Percentiles rank a stretch among this genome's conserved stretches.
phyloP scores from a whole-genome alignment of 2,888 invertebrate species.

The Yponomeuta cagnagella region DNA sequence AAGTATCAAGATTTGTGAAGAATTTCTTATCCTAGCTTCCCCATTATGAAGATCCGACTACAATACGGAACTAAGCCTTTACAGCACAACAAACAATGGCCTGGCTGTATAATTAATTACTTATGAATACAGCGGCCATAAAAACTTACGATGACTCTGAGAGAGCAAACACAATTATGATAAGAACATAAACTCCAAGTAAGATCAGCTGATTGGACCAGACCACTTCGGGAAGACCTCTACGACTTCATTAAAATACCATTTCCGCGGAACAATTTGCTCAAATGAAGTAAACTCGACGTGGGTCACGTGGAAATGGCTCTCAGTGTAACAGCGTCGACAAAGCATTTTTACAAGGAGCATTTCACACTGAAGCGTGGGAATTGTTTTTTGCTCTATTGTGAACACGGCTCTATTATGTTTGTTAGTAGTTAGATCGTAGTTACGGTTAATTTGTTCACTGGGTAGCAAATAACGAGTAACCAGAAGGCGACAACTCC shows the following conservation, averaged over 20 bases:
- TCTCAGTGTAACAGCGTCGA: slow-evolving; percentile 3
- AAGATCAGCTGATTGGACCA: background rate
- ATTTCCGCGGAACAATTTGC: background rate
- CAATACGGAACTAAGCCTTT: background rate
- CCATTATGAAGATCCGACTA: background rate
- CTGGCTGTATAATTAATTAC: background rate
- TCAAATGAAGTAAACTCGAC: background rate
- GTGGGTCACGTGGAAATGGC: slow-evolving; percentile 2
- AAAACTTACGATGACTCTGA: background rate
- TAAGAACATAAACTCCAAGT: background rate
- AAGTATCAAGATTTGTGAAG: background rate
- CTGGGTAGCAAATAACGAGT: background rate
- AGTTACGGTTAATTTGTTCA: slow-evolving; percentile 9
- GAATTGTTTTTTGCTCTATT: slow-evolving; percentile 10
- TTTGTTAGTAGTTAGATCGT: background rate
- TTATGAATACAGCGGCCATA: slow-evolving; percentile 1
- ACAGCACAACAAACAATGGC: background rate
- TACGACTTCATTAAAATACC: background rate
- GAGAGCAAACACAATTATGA: slow-evolving; percentile 3
- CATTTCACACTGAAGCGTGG: slow-evolving; percentile 9
- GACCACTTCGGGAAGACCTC: background rate
- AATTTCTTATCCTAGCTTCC: background rate
- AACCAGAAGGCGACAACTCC: background rate
- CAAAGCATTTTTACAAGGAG: slow-evolving; percentile 4
- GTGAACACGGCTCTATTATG: slow-evolving; percentile 11